These are phyloP conservation scores for Aphis gossypii DNA, from an alignment of 1,140 invertebrate species.

Conservation along the genomic window DNA sequence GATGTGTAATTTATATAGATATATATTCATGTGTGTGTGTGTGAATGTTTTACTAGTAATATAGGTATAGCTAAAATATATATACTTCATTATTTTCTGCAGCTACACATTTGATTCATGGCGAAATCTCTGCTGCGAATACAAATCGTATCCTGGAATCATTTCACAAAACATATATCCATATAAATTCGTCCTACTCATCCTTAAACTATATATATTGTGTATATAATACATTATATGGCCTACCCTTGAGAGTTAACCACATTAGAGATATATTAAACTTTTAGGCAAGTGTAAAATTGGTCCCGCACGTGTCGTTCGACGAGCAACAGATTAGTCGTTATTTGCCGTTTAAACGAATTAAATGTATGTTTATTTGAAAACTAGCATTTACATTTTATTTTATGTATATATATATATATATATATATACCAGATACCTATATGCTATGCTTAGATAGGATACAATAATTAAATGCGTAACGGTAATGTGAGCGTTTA, in stretches of 20 bases:
- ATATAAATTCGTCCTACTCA: background rate
- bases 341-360: slow-evolving; percentile 8
- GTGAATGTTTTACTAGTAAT: background rate
- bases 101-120: background rate
- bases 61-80: background rate
- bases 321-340: slow-evolving; percentile 44
- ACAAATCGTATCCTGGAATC: background rate
- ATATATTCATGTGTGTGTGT: too few species aligned
- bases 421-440: background rate
- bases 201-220: background rate
- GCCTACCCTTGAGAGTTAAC: background rate
- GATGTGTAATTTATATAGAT: background rate
- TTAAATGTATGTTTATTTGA: background rate
- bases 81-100: background rate
- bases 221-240: background rate
- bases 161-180: background rate
- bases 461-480: background rate
- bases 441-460: background rate
- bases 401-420: background rate
- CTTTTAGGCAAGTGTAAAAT: slow-evolving; percentile 36
- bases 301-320: slow-evolving; percentile 32
- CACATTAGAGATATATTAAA: slow-evolving; percentile 37
- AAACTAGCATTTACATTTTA: background rate
- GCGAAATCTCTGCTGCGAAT: background rate
- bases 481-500: background rate